Evolutionary conservation across 1,140 invertebrate genomes (phyloP), one percentile per base, ranked within the genome.

Genomic region (Rhysida immarginata): DNA sequence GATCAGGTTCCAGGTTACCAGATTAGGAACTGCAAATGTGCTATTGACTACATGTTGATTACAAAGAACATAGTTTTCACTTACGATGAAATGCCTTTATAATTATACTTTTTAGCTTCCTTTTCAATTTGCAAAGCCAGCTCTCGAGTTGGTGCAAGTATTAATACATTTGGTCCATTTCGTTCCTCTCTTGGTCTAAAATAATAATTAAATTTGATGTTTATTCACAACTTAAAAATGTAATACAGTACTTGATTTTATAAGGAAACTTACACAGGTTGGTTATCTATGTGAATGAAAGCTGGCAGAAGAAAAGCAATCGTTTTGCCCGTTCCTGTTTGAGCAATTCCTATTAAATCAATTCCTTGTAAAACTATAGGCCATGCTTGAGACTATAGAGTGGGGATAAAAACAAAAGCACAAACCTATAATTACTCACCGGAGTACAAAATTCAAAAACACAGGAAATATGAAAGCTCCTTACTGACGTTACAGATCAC

Each of bases 301-400:
- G 89, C 90, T 27, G 92, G 92, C 26, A 96, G 65, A 0, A 96
- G 69, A 65, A 95, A 96, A 0, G 91, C 90, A 35, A 95, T 69
- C 0, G 92, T 96, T 74, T 87, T 87, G 61, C 89, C 91, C 26
- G 91, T 93, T 56, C 87, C 87, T 25, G 87, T 91, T 72, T 94
- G 91, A 0, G 92, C 90, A 58, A 96, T 94, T 16, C 91, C 91
- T 70, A 94, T 94, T 62, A 93, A 70, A 71, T 94, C 90, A 63
- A 82, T 76, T 0, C 90, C 91, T 63, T 80, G 80, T 3, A 95
- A 65, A 0, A 93, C 70, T 59, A 93, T 75, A 16, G 91, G 91
- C 91, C 90, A 95, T 0, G 85, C 82, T 71, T 94, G 90, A 59
- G 78, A 76, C 64, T 88, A 26, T 48, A 58, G 3, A 61, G 16